Conservation (phyloP, 2,113 vertebrate genomes). For the Smithornis capensis region DNA sequence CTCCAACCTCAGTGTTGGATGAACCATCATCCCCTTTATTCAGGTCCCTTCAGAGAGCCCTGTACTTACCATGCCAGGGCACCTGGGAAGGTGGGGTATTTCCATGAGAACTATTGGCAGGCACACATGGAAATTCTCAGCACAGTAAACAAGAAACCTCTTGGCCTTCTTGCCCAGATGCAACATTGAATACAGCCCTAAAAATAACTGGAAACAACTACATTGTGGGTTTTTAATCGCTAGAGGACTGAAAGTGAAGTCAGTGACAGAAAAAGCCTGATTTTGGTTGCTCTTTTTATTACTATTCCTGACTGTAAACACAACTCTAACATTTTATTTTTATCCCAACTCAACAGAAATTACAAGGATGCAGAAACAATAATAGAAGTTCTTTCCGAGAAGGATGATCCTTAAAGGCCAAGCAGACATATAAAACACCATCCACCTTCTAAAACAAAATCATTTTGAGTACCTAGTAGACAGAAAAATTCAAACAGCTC, state of each 20-base stretch:
- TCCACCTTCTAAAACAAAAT: background rate
- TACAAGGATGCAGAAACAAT: background rate
- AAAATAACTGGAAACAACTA: background rate
- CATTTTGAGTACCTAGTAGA: background rate
- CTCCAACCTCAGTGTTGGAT: background rate
- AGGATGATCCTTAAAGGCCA: background rate
- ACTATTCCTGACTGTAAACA: background rate
- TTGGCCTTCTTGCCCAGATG: background rate
- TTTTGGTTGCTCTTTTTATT: background rate
- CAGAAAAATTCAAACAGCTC: background rate
- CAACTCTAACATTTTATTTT: background rate
- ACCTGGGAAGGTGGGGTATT: background rate
- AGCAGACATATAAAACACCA: background rate
- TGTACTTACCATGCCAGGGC: fast-evolving
- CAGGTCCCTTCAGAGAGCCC: background rate
- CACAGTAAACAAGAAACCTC: background rate
- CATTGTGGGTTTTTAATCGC: background rate
- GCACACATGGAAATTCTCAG: background rate
- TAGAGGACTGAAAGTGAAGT: background rate
- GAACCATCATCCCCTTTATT: fast-evolving
- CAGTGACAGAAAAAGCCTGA: background rate
- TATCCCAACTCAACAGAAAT: background rate
- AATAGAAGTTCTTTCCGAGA: background rate
- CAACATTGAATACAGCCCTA: background rate
- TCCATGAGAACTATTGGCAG: background rate